Conservation (phyloP, 2,888 invertebrate species). For the Cantharis lateralis region DNA sequence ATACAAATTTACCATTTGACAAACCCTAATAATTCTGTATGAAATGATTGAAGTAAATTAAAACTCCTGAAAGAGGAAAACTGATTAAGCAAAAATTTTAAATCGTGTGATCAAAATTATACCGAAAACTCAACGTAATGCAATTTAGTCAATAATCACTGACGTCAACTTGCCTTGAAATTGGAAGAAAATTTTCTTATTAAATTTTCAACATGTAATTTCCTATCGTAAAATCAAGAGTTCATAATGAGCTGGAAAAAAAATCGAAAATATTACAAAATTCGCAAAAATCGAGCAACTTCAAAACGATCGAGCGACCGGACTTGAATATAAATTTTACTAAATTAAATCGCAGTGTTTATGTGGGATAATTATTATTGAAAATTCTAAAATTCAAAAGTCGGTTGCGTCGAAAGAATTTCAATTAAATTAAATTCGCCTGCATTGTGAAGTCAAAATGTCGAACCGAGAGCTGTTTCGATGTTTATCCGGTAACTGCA, state of each 20-base stretch:
- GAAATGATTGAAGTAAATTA: background rate
- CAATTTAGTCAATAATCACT: conserved; percentile 17
- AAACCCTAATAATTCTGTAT: too few relatives aligned
- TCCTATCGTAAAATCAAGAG: background rate
- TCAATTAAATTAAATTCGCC: background rate
- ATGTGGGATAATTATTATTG: background rate
- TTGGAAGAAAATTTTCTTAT: background rate
- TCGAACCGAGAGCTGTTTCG: background rate
- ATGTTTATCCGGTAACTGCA: background rate
- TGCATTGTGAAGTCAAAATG: background rate
- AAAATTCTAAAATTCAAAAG: background rate
- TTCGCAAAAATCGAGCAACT: background rate
- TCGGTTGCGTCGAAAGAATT: background rate
- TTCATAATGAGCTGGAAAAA: background rate
- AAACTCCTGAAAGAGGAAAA: background rate
- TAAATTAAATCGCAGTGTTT: background rate
- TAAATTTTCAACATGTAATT: background rate
- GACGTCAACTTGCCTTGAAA: conserved; percentile 11
- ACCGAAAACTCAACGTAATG: conserved; percentile 26
- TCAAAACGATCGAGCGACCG: background rate
- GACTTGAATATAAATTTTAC: background rate
- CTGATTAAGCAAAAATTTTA: background rate
- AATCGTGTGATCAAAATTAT: conserved; percentile 24
- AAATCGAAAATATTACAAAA: background rate
- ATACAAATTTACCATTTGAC: too few relatives aligned